These are phyloP conservation scores for Euthynnus affinis DNA, from an alignment of 2,797 vertebrate genomes.

Conservation along the genomic window DNA sequence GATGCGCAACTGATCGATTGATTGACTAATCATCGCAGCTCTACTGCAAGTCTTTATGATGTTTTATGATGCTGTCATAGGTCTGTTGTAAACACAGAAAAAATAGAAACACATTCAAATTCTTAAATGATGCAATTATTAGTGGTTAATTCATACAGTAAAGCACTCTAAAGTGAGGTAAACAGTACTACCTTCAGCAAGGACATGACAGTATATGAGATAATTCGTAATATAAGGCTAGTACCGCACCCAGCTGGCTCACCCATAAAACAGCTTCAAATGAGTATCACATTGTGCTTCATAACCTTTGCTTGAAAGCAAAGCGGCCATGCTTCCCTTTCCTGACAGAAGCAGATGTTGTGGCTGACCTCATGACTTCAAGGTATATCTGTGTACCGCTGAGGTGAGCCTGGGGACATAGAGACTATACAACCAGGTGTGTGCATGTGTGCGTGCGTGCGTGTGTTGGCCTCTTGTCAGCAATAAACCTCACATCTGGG, in stretches of 20 bases:
- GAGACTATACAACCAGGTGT: conserved; percentile 44
- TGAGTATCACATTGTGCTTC: background rate
- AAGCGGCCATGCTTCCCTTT: background rate
- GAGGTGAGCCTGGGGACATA: conserved; percentile 47
- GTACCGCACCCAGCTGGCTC: background rate
- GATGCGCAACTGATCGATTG: too few relatives aligned
- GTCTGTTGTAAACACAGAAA: background rate
- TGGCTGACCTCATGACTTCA: conserved; percentile 41
- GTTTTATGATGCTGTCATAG: background rate
- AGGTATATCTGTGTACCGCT: conserved; percentile 14
- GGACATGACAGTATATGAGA: background rate
- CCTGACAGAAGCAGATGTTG: conserved; percentile 51
- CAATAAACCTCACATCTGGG: conserved; percentile 10
- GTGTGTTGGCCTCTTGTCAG: background rate
- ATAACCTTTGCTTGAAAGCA: background rate
- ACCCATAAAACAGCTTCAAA: background rate
- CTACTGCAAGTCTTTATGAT: too few relatives aligned
- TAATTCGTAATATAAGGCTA: background rate
- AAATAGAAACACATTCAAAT: too few relatives aligned
- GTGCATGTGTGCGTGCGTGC: conserved; percentile 21
- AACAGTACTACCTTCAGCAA: too few relatives aligned
- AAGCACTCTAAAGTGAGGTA: too few relatives aligned
- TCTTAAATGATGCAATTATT: too few relatives aligned
- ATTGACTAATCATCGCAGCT: too few relatives aligned
- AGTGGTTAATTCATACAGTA: too few relatives aligned